A percentile compares a stretch with the other conserved stretches of the same genome.
Conservation (phyloP, 2,113 vertebrate species). For the Crypturellus undulatus region DNA sequence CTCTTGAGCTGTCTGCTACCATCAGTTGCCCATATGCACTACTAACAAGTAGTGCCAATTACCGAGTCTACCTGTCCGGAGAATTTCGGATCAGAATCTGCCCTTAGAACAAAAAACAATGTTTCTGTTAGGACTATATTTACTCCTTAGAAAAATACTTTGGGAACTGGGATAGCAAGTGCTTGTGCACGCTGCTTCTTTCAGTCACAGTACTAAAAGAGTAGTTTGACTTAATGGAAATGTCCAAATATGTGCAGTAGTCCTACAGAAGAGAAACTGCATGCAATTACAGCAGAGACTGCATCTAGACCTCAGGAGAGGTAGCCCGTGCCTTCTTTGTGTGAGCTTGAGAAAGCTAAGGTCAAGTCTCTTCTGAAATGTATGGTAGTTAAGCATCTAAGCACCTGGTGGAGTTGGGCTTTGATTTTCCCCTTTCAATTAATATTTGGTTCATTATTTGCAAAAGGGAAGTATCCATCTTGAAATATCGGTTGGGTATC, state of each 20-base stretch:
- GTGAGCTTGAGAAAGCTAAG: not conserved
- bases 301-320: not conserved
- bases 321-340: not conserved
- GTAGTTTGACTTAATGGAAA: not conserved
- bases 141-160: not conserved
- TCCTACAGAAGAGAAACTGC: not conserved
- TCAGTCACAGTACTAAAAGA: not conserved
- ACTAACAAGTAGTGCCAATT: not conserved
- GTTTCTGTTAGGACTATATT: not conserved
- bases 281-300: not conserved
- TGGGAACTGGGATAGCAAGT: not conserved
- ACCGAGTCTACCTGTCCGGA: not conserved
- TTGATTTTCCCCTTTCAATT: not conserved
- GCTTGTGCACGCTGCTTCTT: rapidly evolving
- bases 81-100: not conserved
- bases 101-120: not conserved
- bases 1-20: not conserved
- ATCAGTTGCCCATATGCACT: not conserved
- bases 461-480: not conserved
- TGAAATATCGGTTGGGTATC: not conserved
- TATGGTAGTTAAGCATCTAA: rapidly evolving
- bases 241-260: not conserved
- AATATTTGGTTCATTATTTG: not conserved
- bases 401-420: not conserved
- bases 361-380: not conserved